Evolutionary conservation across 2,888 invertebrate species (phyloP).

Genomic region (Sylvicola cinctus): DNA sequence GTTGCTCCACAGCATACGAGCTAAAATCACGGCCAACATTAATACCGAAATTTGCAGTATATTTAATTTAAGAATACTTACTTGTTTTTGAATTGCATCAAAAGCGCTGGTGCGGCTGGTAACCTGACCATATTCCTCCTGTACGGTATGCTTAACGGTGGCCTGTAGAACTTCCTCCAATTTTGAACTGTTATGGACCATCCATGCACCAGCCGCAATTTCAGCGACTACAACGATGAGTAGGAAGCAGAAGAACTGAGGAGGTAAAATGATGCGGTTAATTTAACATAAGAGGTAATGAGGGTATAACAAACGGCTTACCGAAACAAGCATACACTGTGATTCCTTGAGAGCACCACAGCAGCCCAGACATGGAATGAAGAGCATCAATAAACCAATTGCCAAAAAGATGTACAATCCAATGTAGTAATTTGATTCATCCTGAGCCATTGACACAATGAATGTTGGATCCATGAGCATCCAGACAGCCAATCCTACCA

Average conservation of each 20-base stretch:
- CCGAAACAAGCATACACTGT: constrained; percentile 52
- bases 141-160: constrained; percentile 39
- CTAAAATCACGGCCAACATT: constrained; percentile 23
- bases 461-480: constrained; percentile 54
- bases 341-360: constrained; percentile 63
- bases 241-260: constrained; percentile 56
- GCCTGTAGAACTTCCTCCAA: constrained; percentile 40
- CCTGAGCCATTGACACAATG: constrained; percentile 45
- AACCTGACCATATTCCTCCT: constrained; percentile 36
- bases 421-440: constrained; percentile 38
- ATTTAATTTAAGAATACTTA: constrained; percentile 16
- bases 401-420: constrained; percentile 52
- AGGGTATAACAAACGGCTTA: constrained; percentile 19
- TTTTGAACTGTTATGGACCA: constrained; percentile 45
- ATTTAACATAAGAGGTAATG: constrained; percentile 1
- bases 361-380: constrained; percentile 65
- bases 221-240: constrained; percentile 58
- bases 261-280: constrained; percentile 7
- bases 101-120: constrained; percentile 36
- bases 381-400: constrained; percentile 47
- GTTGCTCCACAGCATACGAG: constrained; percentile 61
- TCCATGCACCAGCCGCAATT: constrained; percentile 58
- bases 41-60: constrained; percentile 4
- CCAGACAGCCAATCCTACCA: constrained; percentile 53
- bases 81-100: constrained; percentile 43